These are phyloP conservation scores for Galerucella pusilla DNA, from an alignment of 2,888 invertebrate genomes.

Conservation along the genomic window DNA sequence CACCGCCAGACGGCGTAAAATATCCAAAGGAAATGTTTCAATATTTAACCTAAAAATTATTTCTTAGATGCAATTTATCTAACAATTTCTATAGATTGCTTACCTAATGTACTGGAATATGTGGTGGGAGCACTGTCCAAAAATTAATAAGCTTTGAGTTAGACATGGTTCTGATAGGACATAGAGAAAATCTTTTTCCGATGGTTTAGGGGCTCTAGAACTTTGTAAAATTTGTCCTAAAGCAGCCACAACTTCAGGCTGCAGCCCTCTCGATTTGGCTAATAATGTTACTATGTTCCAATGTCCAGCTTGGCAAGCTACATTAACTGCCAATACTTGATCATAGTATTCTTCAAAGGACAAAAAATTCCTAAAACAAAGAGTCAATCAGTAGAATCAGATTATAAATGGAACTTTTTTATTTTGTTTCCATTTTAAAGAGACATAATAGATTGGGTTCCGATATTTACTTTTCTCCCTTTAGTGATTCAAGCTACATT, in stretches of 20 bases:
- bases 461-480: too few relatives aligned
- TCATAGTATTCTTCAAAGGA: constrained; percentile 73
- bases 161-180: constrained; percentile 62
- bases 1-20: constrained; percentile 66
- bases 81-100: not conserved
- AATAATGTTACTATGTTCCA: constrained; percentile 70
- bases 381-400: not conserved
- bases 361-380: constrained; percentile 68
- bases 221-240: constrained; percentile 67
- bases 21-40: constrained; percentile 56
- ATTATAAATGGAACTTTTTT: not conserved
- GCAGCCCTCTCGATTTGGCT: constrained; percentile 67
- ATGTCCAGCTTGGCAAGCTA: constrained; percentile 72
- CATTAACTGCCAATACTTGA: constrained; percentile 72
- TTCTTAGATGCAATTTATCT: not conserved
- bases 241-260: constrained; percentile 69
- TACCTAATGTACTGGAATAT: constrained; percentile 58
- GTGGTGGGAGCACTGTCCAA: constrained; percentile 57
- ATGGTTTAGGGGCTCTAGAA: constrained; percentile 54
- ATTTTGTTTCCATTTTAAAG: not conserved
- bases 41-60: constrained; percentile 50
- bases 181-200: constrained; percentile 58
- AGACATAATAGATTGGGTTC: not conserved
- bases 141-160: constrained; percentile 60
- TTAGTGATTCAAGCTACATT: too few relatives aligned